Evolutionary conservation across 2,113 vertebrate genomes (phyloP).

Genomic region (Seriola quinqueradiata): DNA sequence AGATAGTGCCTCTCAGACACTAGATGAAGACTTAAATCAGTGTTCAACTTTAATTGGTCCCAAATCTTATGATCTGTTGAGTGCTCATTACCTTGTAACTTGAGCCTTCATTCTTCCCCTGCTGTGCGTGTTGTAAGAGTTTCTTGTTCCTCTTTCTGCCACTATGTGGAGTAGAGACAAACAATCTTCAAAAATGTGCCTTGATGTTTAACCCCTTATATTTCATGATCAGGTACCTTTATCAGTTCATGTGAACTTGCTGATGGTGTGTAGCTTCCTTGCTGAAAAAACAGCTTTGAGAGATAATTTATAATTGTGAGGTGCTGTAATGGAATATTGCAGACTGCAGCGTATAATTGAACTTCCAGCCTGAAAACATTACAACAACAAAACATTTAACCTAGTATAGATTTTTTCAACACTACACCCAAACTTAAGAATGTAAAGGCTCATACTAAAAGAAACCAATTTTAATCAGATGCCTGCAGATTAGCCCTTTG

Average conservation of each 20-base stretch:
- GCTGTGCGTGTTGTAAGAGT: not conserved
- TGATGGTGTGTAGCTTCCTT: not conserved
- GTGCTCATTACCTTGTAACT: not conserved
- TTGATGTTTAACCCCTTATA: constrained; percentile 6
- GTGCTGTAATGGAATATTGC: not conserved
- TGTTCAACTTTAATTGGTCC: not conserved
- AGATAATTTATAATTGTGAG: not conserved
- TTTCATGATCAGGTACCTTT: not conserved
- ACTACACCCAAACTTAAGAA: too few species aligned
- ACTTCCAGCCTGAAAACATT: too few species aligned
- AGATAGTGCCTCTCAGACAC: not conserved
- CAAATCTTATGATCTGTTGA: not conserved
- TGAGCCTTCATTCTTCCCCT: not conserved
- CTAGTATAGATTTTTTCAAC: too few species aligned
- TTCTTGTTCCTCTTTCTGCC: constrained; percentile 43
- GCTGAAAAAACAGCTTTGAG: not conserved
- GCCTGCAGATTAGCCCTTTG: too few species aligned
- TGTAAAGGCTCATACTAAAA: too few species aligned
- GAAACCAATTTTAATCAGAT: too few species aligned
- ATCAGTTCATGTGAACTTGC: not conserved
- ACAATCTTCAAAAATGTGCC: not conserved
- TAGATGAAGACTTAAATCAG: not conserved
- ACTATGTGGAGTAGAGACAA: constrained; percentile 50
- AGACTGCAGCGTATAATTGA: too few species aligned
- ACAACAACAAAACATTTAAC: too few species aligned